phyloP scores from a whole-genome alignment of 2,797 vertebrate genomes.

The Micrastur ruficollis region DNA sequence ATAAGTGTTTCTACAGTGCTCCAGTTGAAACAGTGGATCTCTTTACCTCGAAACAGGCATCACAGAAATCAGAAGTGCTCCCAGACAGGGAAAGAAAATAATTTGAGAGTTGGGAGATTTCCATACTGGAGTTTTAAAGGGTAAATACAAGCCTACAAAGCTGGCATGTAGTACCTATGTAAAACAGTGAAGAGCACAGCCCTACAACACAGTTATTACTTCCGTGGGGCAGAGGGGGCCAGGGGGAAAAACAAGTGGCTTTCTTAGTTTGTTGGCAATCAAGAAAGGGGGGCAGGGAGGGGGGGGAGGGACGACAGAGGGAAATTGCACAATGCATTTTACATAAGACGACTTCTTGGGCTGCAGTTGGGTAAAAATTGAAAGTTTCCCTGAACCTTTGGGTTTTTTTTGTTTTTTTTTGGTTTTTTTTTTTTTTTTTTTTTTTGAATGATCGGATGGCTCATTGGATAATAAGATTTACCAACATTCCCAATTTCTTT shows the following conservation, averaged over 20 bases:
- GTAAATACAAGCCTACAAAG: not conserved
- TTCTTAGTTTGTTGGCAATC: not conserved
- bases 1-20: not conserved
- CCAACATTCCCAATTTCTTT: not conserved
- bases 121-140: not conserved
- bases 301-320: too few species aligned
- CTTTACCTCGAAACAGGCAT: fast-evolving
- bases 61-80: not conserved
- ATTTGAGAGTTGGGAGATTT: not conserved
- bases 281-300: too few species aligned
- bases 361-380: not conserved
- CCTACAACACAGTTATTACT: not conserved
- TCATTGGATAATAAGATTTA: not conserved
- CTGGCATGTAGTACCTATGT: not conserved
- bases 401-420: not conserved
- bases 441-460: not conserved
- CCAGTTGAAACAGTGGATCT: not conserved
- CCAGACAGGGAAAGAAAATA: not conserved
- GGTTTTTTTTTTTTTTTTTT: not conserved
- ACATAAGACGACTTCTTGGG: not conserved
- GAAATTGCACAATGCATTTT: not conserved
- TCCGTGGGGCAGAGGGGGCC: not conserved
- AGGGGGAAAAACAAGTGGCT: not conserved
- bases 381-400: not conserved
- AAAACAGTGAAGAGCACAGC: not conserved